Evolutionary conservation across 2,797 vertebrate genomes (phyloP), one percentile per base, ranked within the genome.

Genomic region (Masticophis lateralis): DNA sequence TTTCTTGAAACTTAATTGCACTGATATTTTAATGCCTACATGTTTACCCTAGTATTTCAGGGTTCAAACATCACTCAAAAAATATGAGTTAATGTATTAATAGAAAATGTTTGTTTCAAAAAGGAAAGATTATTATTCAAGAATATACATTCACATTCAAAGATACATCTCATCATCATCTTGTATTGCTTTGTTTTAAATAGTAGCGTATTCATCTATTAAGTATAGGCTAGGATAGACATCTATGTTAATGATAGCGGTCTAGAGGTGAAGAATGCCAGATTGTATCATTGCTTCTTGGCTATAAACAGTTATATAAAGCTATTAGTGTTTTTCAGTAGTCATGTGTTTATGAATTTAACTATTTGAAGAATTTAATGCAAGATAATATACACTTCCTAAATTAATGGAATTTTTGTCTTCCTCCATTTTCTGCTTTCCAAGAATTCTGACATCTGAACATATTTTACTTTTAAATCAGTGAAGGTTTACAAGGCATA

Each of bases 401-500:
- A 69, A 28, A 86, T 63, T 51, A 61, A 61, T 43, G 57, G 4
- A 28, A 79, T 53, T 59, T 63, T 47, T 43, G 61, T 90, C 88
- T 25, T 37, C 43, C 10, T 37, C 55, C 11, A 2, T 0, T 69
- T 97, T 92, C 86, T 16, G 92, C 51, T 91, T 55, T 88, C 14
- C 55, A 94, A 94, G 59, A 51, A 92, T 22, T 92, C 43, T 83
- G 86, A 91, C 20, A 95, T 96, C 93, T 93, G 95, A 11, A 27
- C 37, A 7, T 87, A 92, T 95, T 96, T 96, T 95, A 95, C 43
- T 91, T 79, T 90, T 47, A 94, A 91, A 28, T 87, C 95, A 95
- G 74, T 92, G 95, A 92, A 96, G 66, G 53, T 94, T 96, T 96
- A 95, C 94, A 94, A 96, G 86, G 20, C 10, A 66, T 94, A 94